phyloP scores from a whole-genome alignment of 2,113 vertebrate species.

The Hemibates koningsi region DNA sequence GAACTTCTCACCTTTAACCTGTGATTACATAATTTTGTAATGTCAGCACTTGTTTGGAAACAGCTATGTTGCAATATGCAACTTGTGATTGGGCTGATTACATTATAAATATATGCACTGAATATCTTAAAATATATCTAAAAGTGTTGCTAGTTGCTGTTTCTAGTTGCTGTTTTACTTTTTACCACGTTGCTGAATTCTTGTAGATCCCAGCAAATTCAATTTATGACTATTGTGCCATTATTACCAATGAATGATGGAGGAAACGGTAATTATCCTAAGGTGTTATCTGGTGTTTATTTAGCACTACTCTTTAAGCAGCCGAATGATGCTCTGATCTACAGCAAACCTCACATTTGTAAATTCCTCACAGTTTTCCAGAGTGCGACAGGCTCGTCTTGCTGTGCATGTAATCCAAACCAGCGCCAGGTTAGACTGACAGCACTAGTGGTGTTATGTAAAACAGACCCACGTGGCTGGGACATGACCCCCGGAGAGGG shows the following conservation, averaged over 20 bases:
- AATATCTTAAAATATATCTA: not conserved
- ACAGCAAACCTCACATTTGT: not conserved
- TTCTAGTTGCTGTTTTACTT: not conserved
- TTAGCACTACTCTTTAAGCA: not conserved
- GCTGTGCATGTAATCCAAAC: slow-evolving; percentile 1
- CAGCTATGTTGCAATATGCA: not conserved
- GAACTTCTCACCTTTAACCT: not conserved
- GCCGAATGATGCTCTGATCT: not conserved
- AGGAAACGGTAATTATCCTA: not conserved
- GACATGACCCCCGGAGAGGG: slow-evolving; percentile 22
- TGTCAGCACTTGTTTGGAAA: not conserved
- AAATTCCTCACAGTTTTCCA: not conserved
- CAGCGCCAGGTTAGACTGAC: slow-evolving; percentile 2
- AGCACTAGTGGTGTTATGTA: slow-evolving; percentile 39
- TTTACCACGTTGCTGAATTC: not conserved
- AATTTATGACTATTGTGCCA: not conserved
- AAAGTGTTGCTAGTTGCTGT: not conserved
- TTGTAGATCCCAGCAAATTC: not conserved
- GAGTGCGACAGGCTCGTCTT: not conserved
- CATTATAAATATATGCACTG: not conserved
- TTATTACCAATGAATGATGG: not conserved
- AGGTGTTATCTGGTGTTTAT: not conserved
- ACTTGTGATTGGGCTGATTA: not conserved
- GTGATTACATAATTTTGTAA: not conserved
- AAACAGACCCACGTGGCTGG: slow-evolving; percentile 34